phyloP scores from a whole-genome alignment of 2,888 invertebrate genomes.

The Philopedon plagiatum region DNA sequence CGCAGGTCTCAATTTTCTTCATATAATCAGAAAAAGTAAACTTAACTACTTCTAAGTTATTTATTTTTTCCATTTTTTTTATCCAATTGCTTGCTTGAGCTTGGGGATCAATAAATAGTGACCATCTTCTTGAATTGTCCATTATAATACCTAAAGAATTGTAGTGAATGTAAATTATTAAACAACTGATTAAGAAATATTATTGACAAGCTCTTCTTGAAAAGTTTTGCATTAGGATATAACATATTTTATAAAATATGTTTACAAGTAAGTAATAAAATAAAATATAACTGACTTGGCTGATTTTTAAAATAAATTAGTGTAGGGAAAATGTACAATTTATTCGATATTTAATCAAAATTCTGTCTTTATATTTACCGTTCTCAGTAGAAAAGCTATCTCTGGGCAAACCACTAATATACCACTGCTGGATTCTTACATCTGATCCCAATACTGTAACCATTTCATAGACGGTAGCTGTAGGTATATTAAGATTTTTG shows the following conservation, averaged over 20 bases:
- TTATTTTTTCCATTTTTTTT: conserved; percentile 84
- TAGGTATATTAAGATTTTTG: conserved; percentile 80
- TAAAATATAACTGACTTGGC: too few species aligned
- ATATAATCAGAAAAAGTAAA: conserved; percentile 84
- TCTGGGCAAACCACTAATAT: conserved; percentile 83
- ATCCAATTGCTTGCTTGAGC: conserved; percentile 90
- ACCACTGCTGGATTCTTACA: conserved; percentile 90
- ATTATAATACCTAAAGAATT: conserved; percentile 76
- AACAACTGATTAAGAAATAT: background rate
- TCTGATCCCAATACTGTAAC: conserved; percentile 85
- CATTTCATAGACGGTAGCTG: conserved; percentile 81
- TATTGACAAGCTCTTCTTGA: too few species aligned
- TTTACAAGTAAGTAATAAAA: too few species aligned
- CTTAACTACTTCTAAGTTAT: conserved; percentile 80
- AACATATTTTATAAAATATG: too few species aligned
- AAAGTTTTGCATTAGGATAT: too few species aligned
- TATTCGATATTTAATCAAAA: too few species aligned
- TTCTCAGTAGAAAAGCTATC: conserved; percentile 89
- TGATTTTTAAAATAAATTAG: too few species aligned
- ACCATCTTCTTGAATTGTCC: conserved; percentile 84
- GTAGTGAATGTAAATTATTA: background rate
- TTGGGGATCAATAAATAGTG: conserved; percentile 87
- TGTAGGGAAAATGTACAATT: too few species aligned
- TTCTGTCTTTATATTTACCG: too few species aligned
- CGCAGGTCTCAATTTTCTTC: conserved; percentile 80